Evolutionary conservation across 1,140 invertebrate genomes (phyloP), one percentile per base, ranked within the genome.

Genomic region (Chironomus tepperi): DNA sequence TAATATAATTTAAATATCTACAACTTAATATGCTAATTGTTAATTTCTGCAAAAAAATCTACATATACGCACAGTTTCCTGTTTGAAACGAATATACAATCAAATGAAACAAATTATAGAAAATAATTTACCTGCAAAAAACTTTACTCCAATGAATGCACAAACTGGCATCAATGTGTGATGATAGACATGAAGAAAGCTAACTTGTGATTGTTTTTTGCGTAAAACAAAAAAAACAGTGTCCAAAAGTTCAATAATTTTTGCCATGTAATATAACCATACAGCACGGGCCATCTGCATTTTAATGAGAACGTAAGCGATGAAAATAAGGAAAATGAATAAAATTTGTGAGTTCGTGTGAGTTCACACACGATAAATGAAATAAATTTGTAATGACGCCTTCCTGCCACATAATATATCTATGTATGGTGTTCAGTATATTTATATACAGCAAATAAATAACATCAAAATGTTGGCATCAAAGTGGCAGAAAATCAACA

Each of bases 121-220:
- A 57, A 10, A 57, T 12, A 57, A 42, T 67, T 76, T 81, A 87
- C 86, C 87, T 80, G 87, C 81, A 18, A 90, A 87, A 80, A 88
- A 97, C 81, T 91, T 93, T 12, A 91, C 87, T 0, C 93, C 94
- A 76, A 95, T 91, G 91, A 94, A 98, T 18, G 91, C 87, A 74
- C 88, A 88, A 57, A 91, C 79, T 0, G 89, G 89, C 89, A 91
- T 91, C 77, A 89, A 80, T 0, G 87, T 84, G 77, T 92, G 90
- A 77, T 92, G 90, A 77, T 91, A 91, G 0, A 91, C 82, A 78
- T 95, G 92, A 1, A 94, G 85, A 77, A 90, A 91, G 0, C 89
- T 87, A 18, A 93, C 87, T 84, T 93, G 90, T 34, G 87, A 87
- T 73, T 89, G 84, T 76, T 91, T 92, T 80, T 94, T 93, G n/a